Base-by-base conservation (phyloP, 2,888 invertebrate genomes). In the Eretmocerus hayati region DNA sequence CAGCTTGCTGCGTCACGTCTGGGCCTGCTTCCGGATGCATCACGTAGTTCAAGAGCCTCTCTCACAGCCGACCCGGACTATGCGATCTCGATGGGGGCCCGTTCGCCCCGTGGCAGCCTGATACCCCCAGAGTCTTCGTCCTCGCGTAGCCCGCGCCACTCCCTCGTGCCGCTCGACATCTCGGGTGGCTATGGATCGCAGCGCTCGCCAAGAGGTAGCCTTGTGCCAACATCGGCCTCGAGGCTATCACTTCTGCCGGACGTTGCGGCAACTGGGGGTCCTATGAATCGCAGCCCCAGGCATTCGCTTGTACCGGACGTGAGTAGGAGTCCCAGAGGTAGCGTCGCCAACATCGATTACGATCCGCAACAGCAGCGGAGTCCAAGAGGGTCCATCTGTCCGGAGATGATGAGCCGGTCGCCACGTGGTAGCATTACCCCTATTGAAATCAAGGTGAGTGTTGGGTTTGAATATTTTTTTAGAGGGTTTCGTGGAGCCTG, bases 231-330 rank as follows among this genome's bases (percentile, higher is more conserved):
- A 55, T 15, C 21, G 39, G 16, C 30, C 6, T 64, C 73, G 1
- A 72, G 83, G 47, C 80, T 81, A 59, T 81, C 81, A 9, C 74
- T 83, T 37, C 75, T 79, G 19, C 81, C 81, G 18, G 80, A 81
- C 26, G 83, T 82, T 38, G 23, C 62, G 53, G 52, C 62, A 50
- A 82, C 81, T 37, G 20, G 62, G 54, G 53, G 64, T 49, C n/a
- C n/a, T n/a, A 65, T 68, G 43, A 67, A 64, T 20, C 62, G 79
- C 66, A 78, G 80, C 59, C 80, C 81, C 0, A 72, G 81, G 41
- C 79, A 78, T 58, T 81, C 80, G 22, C 64, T 81, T 44, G 76
- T 78, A 2, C 80, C 81, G 48, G 81, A 81, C 49, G 62, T 71
- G 5, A 67, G 63, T 52, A 56, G n/a, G 3, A 20, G 20, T 13